Evolutionary conservation across 2,888 invertebrate genomes (phyloP).

Genomic region (Blomia tropicalis): DNA sequence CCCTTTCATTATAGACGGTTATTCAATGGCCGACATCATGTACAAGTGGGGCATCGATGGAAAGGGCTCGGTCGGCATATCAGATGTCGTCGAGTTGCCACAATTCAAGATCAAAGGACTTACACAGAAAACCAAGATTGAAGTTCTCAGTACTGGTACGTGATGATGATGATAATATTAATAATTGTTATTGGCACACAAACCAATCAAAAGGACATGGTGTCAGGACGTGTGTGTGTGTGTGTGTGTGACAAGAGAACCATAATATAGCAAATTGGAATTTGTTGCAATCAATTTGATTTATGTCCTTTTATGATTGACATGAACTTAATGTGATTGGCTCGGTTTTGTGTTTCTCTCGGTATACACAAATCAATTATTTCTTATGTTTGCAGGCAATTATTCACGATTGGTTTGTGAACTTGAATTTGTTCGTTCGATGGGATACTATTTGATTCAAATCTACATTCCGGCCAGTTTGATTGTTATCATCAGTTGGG

Average conservation of each 20-base stretch:
- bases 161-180: neutral
- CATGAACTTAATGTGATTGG: neutral
- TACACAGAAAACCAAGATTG: slow-evolving; percentile 29
- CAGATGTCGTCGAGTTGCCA: slow-evolving; percentile 32
- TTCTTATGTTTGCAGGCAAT: slow-evolving; percentile 31
- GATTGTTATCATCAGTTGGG: slow-evolving; percentile 32
- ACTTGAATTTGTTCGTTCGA: slow-evolving; percentile 34
- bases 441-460: slow-evolving; percentile 38
- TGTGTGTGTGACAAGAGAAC: too few relatives aligned
- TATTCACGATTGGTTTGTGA: slow-evolving; percentile 34
- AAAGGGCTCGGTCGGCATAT: slow-evolving; percentile 31
- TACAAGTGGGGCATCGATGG: slow-evolving; percentile 32
- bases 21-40: slow-evolving; percentile 33
- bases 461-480: slow-evolving; percentile 35
- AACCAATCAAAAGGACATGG: neutral
- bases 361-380: neutral
- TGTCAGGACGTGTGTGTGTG: too few relatives aligned
- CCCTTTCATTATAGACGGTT: slow-evolving; percentile 34
- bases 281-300: neutral
- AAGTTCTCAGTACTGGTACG: slow-evolving; percentile 51
- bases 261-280: neutral
- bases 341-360: neutral
- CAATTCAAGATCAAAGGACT: slow-evolving; percentile 33
- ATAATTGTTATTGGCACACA: too few relatives aligned
- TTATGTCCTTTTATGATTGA: neutral